Evolutionary conservation across 2,888 invertebrate species (phyloP).

Genomic region (Dasysyrphus tricinctus): DNA sequence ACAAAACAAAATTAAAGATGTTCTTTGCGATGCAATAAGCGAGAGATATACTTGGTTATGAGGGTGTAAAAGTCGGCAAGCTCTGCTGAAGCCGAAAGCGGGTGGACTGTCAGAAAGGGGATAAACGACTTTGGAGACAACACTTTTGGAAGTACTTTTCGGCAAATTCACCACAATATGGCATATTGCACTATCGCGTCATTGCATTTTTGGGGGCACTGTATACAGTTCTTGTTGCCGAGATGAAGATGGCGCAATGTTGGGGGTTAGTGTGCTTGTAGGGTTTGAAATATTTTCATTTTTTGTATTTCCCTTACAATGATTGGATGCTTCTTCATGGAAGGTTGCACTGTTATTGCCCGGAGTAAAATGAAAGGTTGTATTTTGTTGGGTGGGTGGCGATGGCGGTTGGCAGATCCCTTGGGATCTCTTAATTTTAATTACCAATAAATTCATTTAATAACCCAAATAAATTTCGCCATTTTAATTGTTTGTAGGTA

Average conservation of each 20-base stretch:
- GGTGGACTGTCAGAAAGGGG: conserved; percentile 30
- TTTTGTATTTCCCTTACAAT: conserved; percentile 8
- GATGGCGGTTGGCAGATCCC: not conserved
- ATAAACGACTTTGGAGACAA: conserved; percentile 70
- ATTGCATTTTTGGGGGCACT: conserved; percentile 1
- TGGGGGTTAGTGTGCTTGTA: not conserved
- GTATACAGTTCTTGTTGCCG: not conserved
- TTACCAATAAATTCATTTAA: conserved; percentile 75
- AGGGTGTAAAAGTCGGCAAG: conserved; percentile 20
- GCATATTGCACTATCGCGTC: conserved; percentile 44
- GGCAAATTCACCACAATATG: conserved; percentile 66
- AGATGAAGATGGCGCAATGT: not conserved
- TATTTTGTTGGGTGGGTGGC: conserved; percentile 5
- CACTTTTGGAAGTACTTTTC: conserved; percentile 68
- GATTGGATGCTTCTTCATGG: conserved; percentile 25
- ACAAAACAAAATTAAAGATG: conserved; percentile 71
- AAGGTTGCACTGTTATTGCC: conserved; percentile 53
- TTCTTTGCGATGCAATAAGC: conserved; percentile 59
- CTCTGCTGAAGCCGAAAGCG: not conserved
- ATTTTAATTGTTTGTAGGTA: conserved; percentile 73
- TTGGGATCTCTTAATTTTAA: conserved; percentile 70
- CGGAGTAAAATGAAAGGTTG: conserved; percentile 23
- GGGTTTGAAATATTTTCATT: conserved; percentile 2
- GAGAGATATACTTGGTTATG: not conserved
- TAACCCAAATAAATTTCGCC: conserved; percentile 72